phyloP scores from a whole-genome alignment of 2,888 invertebrate genomes.

The Xylophagus ater region DNA sequence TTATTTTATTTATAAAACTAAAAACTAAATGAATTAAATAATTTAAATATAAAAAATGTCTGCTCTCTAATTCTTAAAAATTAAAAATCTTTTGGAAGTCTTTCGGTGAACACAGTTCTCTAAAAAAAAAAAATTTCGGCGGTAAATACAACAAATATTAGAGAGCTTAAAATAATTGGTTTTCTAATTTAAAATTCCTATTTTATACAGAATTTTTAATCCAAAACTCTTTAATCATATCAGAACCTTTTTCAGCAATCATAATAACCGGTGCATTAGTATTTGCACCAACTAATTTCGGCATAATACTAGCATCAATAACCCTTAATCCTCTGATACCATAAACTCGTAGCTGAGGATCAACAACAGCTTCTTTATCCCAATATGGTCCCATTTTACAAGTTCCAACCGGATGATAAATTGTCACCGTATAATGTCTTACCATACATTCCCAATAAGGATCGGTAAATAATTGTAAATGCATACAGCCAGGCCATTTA shows the following conservation, averaged over 20 bases:
- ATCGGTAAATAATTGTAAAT: slow-evolving; percentile 57
- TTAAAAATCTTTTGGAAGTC: no score
- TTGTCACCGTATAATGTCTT: slow-evolving; percentile 66
- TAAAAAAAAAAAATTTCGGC: no score
- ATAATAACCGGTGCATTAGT: slow-evolving; percentile 81
- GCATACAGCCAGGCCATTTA: slow-evolving; percentile 66
- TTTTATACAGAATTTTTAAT: slow-evolving; percentile 43
- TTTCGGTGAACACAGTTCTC: no score
- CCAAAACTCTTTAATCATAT: slow-evolving; percentile 80
- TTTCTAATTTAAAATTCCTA: no score
- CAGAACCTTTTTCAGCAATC: slow-evolving; percentile 83
- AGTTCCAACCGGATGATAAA: slow-evolving; percentile 79
- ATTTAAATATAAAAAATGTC: no score
- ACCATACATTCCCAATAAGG: slow-evolving; percentile 83
- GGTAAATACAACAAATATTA: no score
- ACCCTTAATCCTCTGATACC: slow-evolving; percentile 69
- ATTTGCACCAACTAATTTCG: slow-evolving; percentile 72
- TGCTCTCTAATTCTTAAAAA: no score
- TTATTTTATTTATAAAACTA: no score
- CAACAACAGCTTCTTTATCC: slow-evolving; percentile 75
- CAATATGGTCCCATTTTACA: slow-evolving; percentile 84
- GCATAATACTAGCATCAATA: slow-evolving; percentile 80
- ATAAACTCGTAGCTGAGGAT: slow-evolving; percentile 65
- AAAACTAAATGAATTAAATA: no score
- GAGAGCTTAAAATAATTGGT: no score